These are phyloP conservation scores for Pampusana beccarii DNA, from an alignment of 2,113 vertebrate genomes.

Conservation along the genomic window DNA sequence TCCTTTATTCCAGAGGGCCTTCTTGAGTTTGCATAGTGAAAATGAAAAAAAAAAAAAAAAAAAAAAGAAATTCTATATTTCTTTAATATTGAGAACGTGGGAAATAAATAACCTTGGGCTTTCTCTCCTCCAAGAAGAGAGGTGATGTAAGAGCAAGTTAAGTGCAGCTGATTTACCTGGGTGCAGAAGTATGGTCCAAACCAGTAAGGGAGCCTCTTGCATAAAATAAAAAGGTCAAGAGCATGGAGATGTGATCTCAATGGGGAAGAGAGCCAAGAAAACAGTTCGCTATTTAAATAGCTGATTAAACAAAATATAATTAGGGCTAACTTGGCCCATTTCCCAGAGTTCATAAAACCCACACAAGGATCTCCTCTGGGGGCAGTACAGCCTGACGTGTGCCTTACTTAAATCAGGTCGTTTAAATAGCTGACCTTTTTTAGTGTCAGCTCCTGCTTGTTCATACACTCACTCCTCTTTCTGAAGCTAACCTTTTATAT, in stretches of 20 bases:
- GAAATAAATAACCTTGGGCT: constrained; percentile 6
- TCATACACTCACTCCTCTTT: background rate
- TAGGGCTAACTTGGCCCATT: constrained; percentile 65
- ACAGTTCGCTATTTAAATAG: constrained; percentile 68
- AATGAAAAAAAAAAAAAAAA: background rate
- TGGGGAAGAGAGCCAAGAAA: constrained; percentile 35
- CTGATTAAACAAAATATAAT: constrained; percentile 76
- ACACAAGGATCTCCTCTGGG: constrained; percentile 46
- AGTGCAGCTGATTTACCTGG: background rate
- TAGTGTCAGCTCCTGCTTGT: constrained; percentile 33
- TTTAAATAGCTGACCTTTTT: constrained; percentile 54
- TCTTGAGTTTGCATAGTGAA: background rate
- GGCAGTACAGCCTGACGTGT: background rate
- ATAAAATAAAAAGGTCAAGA: constrained; percentile 59
- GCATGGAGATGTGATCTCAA: constrained; percentile 32
- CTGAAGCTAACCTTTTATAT: constrained; percentile 43
- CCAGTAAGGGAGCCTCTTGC: background rate
- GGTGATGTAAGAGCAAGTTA: background rate
- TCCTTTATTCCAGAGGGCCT: background rate
- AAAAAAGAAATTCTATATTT: background rate
- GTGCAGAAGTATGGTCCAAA: background rate
- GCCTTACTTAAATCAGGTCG: constrained; percentile 57
- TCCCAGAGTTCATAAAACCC: constrained; percentile 75
- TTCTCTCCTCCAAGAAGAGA: background rate
- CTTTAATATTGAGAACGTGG: background rate